Percentiles rank a stretch among this genome's conserved stretches.
phyloP scores from a whole-genome alignment of 2,113 vertebrate species.

The Amblyornis subalaris region DNA sequence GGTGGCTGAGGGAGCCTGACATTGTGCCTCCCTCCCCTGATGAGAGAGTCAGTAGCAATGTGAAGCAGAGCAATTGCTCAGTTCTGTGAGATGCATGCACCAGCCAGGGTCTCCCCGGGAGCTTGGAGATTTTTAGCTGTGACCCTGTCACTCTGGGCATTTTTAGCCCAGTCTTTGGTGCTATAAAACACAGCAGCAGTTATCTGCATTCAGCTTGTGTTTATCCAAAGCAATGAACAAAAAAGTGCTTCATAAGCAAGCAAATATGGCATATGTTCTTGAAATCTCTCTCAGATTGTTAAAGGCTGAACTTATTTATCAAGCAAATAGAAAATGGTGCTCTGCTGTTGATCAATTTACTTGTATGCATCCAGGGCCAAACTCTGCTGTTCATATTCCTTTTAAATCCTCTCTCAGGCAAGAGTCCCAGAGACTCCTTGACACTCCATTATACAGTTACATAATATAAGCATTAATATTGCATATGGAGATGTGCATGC shows the following conservation, averaged over 20 bases:
- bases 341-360: not conserved
- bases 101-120: not conserved
- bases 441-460: not conserved
- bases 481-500: not conserved
- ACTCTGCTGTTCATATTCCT: not conserved
- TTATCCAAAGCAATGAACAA: not conserved
- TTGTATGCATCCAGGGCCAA: not conserved
- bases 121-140: not conserved
- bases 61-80: not conserved
- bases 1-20: not conserved
- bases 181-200: not conserved
- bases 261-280: not conserved
- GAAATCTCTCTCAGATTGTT: not conserved
- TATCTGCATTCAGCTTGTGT: not conserved
- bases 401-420: not conserved
- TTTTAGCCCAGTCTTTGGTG: not conserved
- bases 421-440: not conserved
- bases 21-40: not conserved
- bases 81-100: not conserved
- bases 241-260: not conserved
- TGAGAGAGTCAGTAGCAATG: not conserved
- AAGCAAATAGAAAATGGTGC: not conserved
- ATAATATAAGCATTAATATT: slow-evolving; percentile 29
- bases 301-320: not conserved
- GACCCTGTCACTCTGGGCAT: not conserved